Evolutionary conservation across 2,113 vertebrate species (phyloP).

Genomic region (Bos javanicus): DNA sequence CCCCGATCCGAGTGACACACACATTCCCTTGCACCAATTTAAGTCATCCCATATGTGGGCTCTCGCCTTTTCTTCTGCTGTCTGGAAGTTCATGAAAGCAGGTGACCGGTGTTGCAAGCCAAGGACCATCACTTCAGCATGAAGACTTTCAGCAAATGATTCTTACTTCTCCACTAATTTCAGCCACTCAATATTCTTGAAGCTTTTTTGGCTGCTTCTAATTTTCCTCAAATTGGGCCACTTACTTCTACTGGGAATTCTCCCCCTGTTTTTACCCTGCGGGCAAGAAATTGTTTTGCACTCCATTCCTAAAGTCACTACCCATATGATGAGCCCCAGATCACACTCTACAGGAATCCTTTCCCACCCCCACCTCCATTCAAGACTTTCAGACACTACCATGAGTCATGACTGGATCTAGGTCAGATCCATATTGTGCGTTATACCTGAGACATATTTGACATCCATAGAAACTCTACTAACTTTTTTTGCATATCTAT

Average conservation of each 20-base stretch:
- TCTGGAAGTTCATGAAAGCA: conserved; percentile 47
- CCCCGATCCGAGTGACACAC: conserved; percentile 58
- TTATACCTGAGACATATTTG: background rate
- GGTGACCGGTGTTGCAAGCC: conserved; percentile 33
- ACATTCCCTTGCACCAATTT: conserved; percentile 63
- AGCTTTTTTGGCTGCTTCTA: background rate
- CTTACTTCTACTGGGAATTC: background rate
- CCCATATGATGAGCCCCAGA: background rate
- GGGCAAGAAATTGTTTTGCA: background rate
- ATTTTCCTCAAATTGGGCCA: background rate
- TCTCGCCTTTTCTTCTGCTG: conserved; percentile 1
- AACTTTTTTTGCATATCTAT: background rate
- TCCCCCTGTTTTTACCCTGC: background rate
- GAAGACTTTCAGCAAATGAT: background rate
- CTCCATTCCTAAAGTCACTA: background rate
- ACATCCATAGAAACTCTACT: background rate
- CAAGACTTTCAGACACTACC: background rate
- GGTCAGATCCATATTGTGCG: background rate
- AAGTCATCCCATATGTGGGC: conserved; percentile 71
- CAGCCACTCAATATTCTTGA: background rate
- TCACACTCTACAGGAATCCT: background rate
- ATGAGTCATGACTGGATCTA: background rate
- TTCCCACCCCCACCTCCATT: no score
- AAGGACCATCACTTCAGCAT: conserved; percentile 6
- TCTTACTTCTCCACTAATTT: background rate